These are phyloP conservation scores for Mesoligia furuncula DNA, from an alignment of 2,888 invertebrate species.

Conservation along the genomic window DNA sequence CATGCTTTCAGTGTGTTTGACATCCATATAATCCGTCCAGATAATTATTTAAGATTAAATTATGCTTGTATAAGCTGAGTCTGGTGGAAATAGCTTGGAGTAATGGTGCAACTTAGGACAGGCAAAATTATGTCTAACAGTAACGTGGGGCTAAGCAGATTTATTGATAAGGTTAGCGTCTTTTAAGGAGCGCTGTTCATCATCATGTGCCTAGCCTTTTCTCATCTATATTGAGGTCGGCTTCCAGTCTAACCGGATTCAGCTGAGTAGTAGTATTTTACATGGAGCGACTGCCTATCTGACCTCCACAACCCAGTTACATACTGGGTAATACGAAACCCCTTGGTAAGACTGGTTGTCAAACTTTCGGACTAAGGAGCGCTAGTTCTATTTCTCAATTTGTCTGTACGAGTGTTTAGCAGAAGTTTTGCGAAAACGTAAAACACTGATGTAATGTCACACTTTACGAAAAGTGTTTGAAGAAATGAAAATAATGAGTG, in stretches of 20 bases:
- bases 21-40: conserved; percentile 1
- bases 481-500: conserved; percentile 3
- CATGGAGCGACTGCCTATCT: too few relatives aligned
- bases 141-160: neutral
- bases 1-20: conserved; percentile 9
- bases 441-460: conserved; percentile 40
- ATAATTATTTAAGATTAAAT: conserved; percentile 8
- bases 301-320: too few relatives aligned
- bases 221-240: too few relatives aligned
- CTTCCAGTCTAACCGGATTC: too few relatives aligned
- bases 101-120: neutral
- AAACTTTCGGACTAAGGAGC: neutral
- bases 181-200: neutral
- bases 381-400: conserved; percentile 28
- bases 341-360: too few relatives aligned
- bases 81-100: neutral
- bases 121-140: neutral
- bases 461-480: conserved; percentile 9
- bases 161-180: neutral
- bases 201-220: too few relatives aligned
- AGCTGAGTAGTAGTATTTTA: too few relatives aligned
- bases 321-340: too few relatives aligned
- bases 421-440: conserved; percentile 30
- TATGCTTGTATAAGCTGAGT: neutral
- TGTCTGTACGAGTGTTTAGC: conserved; percentile 22